Evolutionary conservation across 2,113 vertebrate genomes (phyloP), one percentile per base, ranked within the genome.

Genomic region (Clarias macrocephalus): DNA sequence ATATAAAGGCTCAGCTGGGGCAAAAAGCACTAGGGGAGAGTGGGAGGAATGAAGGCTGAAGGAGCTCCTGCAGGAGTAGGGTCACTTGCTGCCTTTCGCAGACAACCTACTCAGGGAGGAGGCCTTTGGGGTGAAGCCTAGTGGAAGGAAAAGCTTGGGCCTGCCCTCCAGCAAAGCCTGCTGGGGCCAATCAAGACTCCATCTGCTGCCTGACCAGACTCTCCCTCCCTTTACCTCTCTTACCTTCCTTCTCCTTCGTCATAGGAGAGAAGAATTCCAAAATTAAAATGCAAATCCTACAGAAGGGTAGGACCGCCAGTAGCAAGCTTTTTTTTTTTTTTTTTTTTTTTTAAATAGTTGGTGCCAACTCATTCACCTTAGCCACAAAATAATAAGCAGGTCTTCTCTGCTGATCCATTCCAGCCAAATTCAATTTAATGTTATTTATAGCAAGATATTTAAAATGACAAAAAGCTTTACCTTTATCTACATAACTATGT

Each of bases 1-100:
- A 93, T 94, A 95, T 96, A 98, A 97, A 96, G 95, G 95, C 95
- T 96, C 97, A 95, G 95, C 93, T 96, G 95, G 95, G 94, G 95
- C 93, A 96, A 95, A 95, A 95, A 95, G 94, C 93, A 95, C 94
- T 93, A 93, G 91, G 90, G 94, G 95, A 95, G 95, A 95, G 95
- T 94, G 93, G 93, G 93, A 48, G 95, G 95, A 97, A 96, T 96
- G 95, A 93, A 92, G 93, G 94, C 75, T 91, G 92, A 93, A 94
- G 93, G 93, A 95, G 93, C 93, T 94, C 94, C 95, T 94, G 89
- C 92, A 93, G 92, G 91, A 92, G 89, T 92, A 93, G 94, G 94
- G 94, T 95, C 94, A 95, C 93, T 92, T 90, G 92, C 92, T 89
- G 88, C 94, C 91, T 93, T 94, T 94, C 92, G 94, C 92, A 93